Conservation (phyloP, 64 coral and sea anemone species). For the Actinia tenebrosa region DNA sequence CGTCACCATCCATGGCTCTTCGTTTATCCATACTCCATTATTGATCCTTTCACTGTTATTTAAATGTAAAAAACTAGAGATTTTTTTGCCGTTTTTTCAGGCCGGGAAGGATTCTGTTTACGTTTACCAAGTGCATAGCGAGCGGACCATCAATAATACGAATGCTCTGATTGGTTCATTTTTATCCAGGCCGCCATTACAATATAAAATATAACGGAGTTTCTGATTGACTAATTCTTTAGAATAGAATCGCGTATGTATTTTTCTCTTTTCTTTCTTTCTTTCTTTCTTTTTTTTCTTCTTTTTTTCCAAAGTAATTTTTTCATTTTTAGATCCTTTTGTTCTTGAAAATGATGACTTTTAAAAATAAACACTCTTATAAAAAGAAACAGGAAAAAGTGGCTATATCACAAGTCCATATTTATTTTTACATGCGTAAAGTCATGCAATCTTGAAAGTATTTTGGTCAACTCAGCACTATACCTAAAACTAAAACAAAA, state of each 20-base stretch:
- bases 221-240: neutral
- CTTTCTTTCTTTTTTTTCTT: too few species aligned
- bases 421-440: too few species aligned
- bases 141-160: neutral
- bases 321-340: too few species aligned
- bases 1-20: conserved; percentile 58
- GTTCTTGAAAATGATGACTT: too few species aligned
- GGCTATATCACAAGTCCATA: too few species aligned
- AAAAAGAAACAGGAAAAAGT: too few species aligned
- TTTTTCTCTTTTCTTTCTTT: neutral
- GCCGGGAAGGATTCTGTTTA: neutral
- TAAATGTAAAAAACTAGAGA: neutral
- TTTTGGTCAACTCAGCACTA: too few species aligned
- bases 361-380: too few species aligned
- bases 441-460: too few species aligned
- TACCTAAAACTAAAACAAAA: too few species aligned
- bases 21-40: conserved; percentile 20
- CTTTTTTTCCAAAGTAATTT: too few species aligned
- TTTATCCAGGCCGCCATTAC: neutral
- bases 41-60: neutral
- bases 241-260: neutral
- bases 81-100: neutral
- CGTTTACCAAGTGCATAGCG: neutral
- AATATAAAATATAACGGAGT: neutral
- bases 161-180: neutral